phyloP scores from a whole-genome alignment of 2,797 vertebrate genomes.

The Chelmon rostratus region DNA sequence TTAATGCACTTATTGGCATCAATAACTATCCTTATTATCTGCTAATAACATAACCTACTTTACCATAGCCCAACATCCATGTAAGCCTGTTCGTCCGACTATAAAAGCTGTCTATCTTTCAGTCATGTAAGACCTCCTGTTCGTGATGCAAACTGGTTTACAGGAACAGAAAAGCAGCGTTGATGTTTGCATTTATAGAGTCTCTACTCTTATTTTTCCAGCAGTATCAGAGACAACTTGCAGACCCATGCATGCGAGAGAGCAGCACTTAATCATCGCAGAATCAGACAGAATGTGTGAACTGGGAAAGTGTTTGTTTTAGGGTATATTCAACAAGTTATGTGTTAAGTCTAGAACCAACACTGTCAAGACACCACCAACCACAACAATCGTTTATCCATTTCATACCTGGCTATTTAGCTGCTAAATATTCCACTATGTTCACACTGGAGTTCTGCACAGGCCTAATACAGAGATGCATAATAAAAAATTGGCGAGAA shows the following conservation, averaged over 20 bases:
- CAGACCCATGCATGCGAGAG: conserved; percentile 9
- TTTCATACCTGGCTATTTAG: neutral
- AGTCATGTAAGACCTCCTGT: conserved; percentile 4
- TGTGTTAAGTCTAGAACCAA: neutral
- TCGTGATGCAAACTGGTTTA: neutral
- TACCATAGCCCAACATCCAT: too few species aligned
- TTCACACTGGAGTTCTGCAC: too few species aligned
- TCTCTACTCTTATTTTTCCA: conserved; percentile 12
- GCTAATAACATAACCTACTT: too few species aligned
- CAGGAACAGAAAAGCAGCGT: neutral
- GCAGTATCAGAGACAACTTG: conserved; percentile 6
- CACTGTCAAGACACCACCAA: neutral
- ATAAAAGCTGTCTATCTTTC: conserved; percentile 19
- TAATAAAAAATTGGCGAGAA: too few species aligned
- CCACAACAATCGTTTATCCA: neutral
- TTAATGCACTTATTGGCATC: too few species aligned
- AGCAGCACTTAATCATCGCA: conserved; percentile 11
- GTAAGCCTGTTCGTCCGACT: neutral
- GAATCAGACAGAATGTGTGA: neutral
- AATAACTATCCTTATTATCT: too few species aligned
- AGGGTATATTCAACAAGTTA: neutral
- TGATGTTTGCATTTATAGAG: neutral
- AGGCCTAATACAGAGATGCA: too few species aligned
- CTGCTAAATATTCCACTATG: too few species aligned
- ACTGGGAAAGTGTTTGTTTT: neutral